Conservation (phyloP, 2,797 vertebrate genomes). For the Halcyon smyrnensis region DNA sequence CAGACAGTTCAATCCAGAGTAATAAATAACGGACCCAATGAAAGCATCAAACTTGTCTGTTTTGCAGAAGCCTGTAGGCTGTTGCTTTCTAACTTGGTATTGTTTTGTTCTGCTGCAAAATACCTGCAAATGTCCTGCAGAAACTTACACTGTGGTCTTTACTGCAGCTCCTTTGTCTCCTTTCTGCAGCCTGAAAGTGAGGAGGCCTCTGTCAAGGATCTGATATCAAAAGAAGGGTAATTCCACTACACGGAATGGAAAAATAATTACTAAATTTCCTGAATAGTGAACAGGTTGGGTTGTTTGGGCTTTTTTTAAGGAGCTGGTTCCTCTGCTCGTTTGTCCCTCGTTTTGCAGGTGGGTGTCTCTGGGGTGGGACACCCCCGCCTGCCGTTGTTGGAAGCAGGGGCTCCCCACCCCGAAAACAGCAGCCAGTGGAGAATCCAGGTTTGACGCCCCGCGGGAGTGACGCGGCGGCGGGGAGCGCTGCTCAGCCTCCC, state of each 20-base stretch:
- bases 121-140: slow-evolving; percentile 14
- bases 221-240: slow-evolving; percentile 67
- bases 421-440: not conserved
- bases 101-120: slow-evolving; percentile 1
- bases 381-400: not conserved
- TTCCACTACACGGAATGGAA: not conserved
- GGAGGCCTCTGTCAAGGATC: slow-evolving; percentile 41
- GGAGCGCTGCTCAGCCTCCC: not conserved
- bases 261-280: slow-evolving; percentile 69
- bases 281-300: slow-evolving; percentile 56
- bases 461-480: not conserved
- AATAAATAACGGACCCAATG: not conserved
- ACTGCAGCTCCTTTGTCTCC: slow-evolving; percentile 6
- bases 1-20: not conserved
- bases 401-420: not conserved
- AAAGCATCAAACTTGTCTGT: not conserved
- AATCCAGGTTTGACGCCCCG: not conserved
- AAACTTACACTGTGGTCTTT: not conserved
- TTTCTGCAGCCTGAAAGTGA: not conserved
- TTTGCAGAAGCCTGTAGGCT: not conserved
- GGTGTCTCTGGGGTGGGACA: not conserved
- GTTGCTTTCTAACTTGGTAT: not conserved
- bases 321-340: not conserved
- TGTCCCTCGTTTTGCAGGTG: not conserved
- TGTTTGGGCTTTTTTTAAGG: not conserved